Percentiles rank a stretch among this genome's conserved stretches.
Conservation (phyloP, 2,888 invertebrate genomes). For the Protophormia terraenovae region DNA sequence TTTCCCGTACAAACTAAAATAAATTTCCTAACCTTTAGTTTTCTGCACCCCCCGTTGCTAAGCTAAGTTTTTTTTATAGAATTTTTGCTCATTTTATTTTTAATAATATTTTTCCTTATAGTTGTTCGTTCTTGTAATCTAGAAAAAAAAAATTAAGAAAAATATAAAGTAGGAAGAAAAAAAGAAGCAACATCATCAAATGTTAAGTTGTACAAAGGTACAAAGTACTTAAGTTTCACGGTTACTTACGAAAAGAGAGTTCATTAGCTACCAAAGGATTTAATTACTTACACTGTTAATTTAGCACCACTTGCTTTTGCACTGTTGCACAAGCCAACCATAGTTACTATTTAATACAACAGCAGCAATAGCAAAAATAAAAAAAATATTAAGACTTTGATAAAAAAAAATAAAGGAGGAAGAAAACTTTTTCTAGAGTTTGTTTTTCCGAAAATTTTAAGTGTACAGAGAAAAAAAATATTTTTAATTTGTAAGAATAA, state of each 20-base stretch:
- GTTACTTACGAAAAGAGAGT: constrained; percentile 72
- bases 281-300: constrained; percentile 81
- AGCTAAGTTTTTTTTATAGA: neutral
- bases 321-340: constrained; percentile 79
- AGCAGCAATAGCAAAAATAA: neutral
- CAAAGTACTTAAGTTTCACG: constrained; percentile 64
- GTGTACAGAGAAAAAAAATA: constrained; percentile 36
- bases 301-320: constrained; percentile 81
- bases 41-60: neutral
- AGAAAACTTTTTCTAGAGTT: constrained; percentile 45
- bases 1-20: neutral
- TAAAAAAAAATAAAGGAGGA: constrained; percentile 3
- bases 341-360: constrained; percentile 57
- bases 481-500: neutral
- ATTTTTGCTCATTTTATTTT: constrained; percentile 30
- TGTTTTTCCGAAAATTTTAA: constrained; percentile 11
- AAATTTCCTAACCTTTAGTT: neutral
- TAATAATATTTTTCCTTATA: constrained; percentile 6
- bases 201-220: constrained; percentile 61
- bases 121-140: too few species aligned
- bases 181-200: constrained; percentile 55
- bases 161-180: constrained; percentile 7
- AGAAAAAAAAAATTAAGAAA: constrained; percentile 19
- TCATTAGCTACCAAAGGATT: constrained; percentile 79
- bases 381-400: neutral